Base-by-base conservation (phyloP, 2,797 vertebrate species). In the Miichthys miiuy region DNA sequence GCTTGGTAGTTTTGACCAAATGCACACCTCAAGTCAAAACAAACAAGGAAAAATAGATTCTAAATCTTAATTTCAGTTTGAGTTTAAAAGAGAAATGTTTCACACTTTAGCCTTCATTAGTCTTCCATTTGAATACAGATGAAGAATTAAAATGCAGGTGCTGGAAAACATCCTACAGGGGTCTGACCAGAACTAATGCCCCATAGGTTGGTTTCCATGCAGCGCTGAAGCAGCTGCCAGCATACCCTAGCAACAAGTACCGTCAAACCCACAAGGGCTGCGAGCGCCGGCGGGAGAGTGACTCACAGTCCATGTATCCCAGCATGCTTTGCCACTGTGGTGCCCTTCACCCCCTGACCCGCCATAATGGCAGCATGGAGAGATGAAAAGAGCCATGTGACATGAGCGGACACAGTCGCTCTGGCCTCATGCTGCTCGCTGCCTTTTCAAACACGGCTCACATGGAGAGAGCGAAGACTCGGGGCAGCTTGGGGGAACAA, bases 101-200 rank as follows among this genome's bases (percentile, higher is more conserved):
- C 41, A 68, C 47, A 67, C 63, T 67, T 62, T 23, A 51, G 20
- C 46, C 73, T 27, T 6, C 48, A 42, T 16, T 8, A 81, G 71
- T 68, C 34, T 17, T 72, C 72, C 73, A 91, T 95, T 92, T 94
- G 87, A 95, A 93, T 94, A 92, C 93, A 95, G 94, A 94, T 93
- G 93, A 85, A 62, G 79, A 85, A 91, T 95, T 94, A 92, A 86
- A 92, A 94, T 94, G 91, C 94, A 96, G 94, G 94, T 95, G 89
- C 87, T 87, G 87, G 84, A 75, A 81, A 75, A 85, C 80, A 54
- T 92, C 90, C 90, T 79, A 51, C 85, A 77, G 75, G 56, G 82
- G 68, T 89, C 83, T 69, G 87, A 90, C 85, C 93, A 91, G 92
- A 94, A 95, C 92, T 84, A 95, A 95, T 93, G 84, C 77, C 74